Evolutionary conservation across 2,113 vertebrate genomes (phyloP).

Genomic region (Balaenoptera acutorostrata): DNA sequence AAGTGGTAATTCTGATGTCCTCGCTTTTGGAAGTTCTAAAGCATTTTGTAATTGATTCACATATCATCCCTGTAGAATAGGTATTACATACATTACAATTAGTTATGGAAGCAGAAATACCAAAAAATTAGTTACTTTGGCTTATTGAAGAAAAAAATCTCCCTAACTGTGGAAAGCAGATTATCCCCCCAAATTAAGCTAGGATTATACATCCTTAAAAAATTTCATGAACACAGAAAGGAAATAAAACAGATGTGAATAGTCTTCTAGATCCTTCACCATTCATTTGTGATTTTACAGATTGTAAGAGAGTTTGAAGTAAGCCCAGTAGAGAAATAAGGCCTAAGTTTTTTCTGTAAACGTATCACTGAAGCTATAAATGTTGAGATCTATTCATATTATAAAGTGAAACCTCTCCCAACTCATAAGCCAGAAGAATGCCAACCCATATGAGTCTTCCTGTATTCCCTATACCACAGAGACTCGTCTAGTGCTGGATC

Average conservation of each 20-base stretch:
- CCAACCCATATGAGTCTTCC: background rate
- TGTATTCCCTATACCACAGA: background rate
- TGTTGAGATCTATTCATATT: conserved; percentile 18
- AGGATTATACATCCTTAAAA: background rate
- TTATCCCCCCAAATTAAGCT: background rate
- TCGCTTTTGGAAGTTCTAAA: background rate
- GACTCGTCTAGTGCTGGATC: background rate
- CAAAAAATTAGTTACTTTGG: background rate
- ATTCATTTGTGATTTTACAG: background rate
- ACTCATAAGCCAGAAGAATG: conserved; percentile 41
- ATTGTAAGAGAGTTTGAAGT: conserved; percentile 59
- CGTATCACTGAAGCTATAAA: conserved; percentile 40
- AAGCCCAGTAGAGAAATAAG: conserved; percentile 50
- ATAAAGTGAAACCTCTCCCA: conserved; percentile 32
- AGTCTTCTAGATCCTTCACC: background rate
- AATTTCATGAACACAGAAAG: background rate
- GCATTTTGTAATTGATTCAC: background rate
- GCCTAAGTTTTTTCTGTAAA: conserved; percentile 40
- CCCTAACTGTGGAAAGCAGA: background rate
- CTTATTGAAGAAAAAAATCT: background rate
- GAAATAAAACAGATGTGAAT: background rate
- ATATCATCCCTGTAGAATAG: background rate
- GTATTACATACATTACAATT: background rate
- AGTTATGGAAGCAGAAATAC: background rate
- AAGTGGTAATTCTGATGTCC: background rate